These are phyloP conservation scores for Chaetogeoica ovagalla DNA, from an alignment of 2,888 invertebrate genomes.

Conservation along the genomic window DNA sequence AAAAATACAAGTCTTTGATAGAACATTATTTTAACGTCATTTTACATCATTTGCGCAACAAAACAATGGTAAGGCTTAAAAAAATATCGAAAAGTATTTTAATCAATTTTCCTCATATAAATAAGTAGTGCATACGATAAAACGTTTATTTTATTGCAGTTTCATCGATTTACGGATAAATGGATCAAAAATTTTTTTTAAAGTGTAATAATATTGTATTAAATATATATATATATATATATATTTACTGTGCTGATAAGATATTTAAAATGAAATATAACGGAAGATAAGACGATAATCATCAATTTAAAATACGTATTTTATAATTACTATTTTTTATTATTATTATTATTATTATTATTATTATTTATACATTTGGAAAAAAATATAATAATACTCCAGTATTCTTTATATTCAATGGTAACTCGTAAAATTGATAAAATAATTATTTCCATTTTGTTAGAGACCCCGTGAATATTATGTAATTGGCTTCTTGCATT, in stretches of 20 bases:
- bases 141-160: too few species aligned
- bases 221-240: too few species aligned
- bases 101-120: background rate
- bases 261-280: background rate
- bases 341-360: too few species aligned
- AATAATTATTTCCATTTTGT: background rate
- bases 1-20: slow-evolving; percentile 11
- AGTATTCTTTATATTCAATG: background rate
- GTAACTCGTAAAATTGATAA: background rate
- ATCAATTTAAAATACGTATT: background rate
- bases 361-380: too few species aligned
- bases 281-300: too few species aligned
- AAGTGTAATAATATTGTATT: too few species aligned
- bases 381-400: background rate
- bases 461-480: background rate
- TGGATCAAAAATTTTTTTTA: too few species aligned
- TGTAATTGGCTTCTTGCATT: background rate
- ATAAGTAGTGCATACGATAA: too few species aligned
- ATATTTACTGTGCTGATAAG: too few species aligned
- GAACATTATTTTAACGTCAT: slow-evolving; percentile 6
- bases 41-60: slow-evolving; percentile 9
- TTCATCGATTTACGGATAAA: too few species aligned
- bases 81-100: background rate
- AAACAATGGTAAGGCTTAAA: slow-evolving; percentile 4
- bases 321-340: too few species aligned